A percentile compares a stretch with the other conserved stretches of the same genome.
phyloP scores from a whole-genome alignment of 2,113 vertebrate species.

The Barbus barbus region DNA sequence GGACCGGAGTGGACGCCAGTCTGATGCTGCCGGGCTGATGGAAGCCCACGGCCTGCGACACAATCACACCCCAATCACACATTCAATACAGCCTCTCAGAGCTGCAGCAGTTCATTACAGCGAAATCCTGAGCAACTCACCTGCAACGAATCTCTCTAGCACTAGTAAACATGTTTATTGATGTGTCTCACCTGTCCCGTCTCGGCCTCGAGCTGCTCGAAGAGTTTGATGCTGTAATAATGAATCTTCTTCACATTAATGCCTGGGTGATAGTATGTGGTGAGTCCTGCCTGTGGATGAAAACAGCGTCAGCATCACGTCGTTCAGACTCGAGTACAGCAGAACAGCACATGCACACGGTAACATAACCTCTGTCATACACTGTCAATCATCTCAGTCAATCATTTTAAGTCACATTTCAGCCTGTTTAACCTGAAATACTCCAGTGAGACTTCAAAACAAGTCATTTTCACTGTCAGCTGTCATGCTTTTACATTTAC shows the following conservation, averaged over 20 bases:
- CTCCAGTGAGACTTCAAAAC: not conserved
- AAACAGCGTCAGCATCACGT: slow-evolving; percentile 23
- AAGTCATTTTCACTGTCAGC: not conserved
- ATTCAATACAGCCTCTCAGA: not conserved
- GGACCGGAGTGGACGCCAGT: slow-evolving; percentile 84
- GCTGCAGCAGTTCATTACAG: no score
- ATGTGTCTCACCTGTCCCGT: slow-evolving; percentile 88
- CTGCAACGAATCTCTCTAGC: no score
- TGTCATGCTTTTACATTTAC: not conserved
- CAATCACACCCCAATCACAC: not conserved
- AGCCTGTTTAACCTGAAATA: not conserved
- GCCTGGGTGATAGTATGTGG: slow-evolving; percentile 96
- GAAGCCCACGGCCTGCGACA: slow-evolving; percentile 86
- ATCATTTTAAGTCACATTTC: not conserved
- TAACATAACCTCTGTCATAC: no score
- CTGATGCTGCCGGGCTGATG: slow-evolving; percentile 96
- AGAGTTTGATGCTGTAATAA: slow-evolving; percentile 92
- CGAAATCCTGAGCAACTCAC: no score
- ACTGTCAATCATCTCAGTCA: not conserved
- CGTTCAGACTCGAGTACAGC: not conserved
- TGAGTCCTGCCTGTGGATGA: slow-evolving; percentile 88
- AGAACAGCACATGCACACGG: not conserved
- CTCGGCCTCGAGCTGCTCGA: slow-evolving; percentile 90
- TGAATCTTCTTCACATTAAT: slow-evolving; percentile 98
- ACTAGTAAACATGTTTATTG: no score